Evolutionary conservation across 2,797 vertebrate species (phyloP), one percentile per base, ranked within the genome.

Genomic region (Epinephelus coioides): DNA sequence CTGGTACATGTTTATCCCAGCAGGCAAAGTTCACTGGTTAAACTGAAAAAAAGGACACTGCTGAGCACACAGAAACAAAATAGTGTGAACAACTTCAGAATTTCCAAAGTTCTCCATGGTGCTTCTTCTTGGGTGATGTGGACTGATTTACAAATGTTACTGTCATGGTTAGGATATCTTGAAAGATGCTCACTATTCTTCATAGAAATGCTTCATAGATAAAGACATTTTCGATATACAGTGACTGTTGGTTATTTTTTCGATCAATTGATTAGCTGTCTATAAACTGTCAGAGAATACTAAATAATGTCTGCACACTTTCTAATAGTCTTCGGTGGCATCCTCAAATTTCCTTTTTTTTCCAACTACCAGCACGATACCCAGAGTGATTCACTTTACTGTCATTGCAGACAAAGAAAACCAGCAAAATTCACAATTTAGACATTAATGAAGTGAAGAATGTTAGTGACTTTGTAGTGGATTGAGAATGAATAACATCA

Each of bases 1-100:
- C 17, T 2, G 6, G 30, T 49, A 62, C 50, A 62, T 30, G 4
- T 73, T 62, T 62, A 62, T 73, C 21, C n/a, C 49, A 53, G 61
- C 40, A 54, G 55, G 19, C 7, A n/a, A 50, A 55, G 30, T 50
- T 71, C 54, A 51, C 19, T 27, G 30, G 75, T 51, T 19, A 30
- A 30, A 62, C 6, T 13, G 1, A 19, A 34, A 25, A 38, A 61
- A 67, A 13, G 17, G 21, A 19, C 53, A 57, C 62, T 49, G 27
- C 27, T 74, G 27, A 56, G 51, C 38, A 9, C 17, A 18, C 61
- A 56, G 50, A 57, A 12, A 23, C 25, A 49, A 47, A 64, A 63
- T 12, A 17, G 0, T 21, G 23, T 11, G 18, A 21, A n/a, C 49
- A 62, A n/a, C 27, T 38, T 34, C 27, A 19, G 14, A 8, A 54